Evolutionary conservation across 2,888 invertebrate species (phyloP), one percentile per base, ranked within the genome.

Genomic region (Drepana falcataria): DNA sequence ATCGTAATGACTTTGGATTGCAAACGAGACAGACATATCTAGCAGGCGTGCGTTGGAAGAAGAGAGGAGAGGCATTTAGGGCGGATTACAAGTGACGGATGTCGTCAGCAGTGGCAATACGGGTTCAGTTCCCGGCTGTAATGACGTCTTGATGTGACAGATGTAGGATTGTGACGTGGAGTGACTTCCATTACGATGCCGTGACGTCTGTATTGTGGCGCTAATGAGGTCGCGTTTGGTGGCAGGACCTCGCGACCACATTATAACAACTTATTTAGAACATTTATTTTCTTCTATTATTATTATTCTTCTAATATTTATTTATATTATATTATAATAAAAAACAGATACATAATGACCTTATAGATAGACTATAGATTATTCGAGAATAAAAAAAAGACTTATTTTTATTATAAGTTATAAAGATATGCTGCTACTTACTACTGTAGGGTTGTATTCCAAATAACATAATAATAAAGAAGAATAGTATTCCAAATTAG

Each of bases 71-170:
- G 35, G 49, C 54, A 69, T 75, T 77, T 75, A 71, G 66, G 69
- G 64, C 57, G 79, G 79, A 77, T 80, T 81, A 80, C 64, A 62
- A 56, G 64, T 75, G 78, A 75, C 73, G 79, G 70, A 69, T 75
- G 81, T 81, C 82, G 73, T 63, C 66, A 70, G 63, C 80, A 81
- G 66, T 70, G 67, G 73, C 71, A 73, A 73, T 72, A 68, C 69
- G 69, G 69, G 70, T 66, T 72, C 67, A 72, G 72, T 69, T 73
- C 73, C 68, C 70, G 68, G 63, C 71, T 64, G 70, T 82, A 81
- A 83, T 82, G 81, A 71, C 71, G 79, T 82, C 82, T 86, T 86
- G 84, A 78, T 68, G 66, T 85, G 85, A 85, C 85, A 85, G 85
- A 80, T 85, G 85, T 80, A 52, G 55, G 57, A 57, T 51, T 41